Conservation (phyloP, 2,113 vertebrate species). For the Leptobrachium ailaonicum region DNA sequence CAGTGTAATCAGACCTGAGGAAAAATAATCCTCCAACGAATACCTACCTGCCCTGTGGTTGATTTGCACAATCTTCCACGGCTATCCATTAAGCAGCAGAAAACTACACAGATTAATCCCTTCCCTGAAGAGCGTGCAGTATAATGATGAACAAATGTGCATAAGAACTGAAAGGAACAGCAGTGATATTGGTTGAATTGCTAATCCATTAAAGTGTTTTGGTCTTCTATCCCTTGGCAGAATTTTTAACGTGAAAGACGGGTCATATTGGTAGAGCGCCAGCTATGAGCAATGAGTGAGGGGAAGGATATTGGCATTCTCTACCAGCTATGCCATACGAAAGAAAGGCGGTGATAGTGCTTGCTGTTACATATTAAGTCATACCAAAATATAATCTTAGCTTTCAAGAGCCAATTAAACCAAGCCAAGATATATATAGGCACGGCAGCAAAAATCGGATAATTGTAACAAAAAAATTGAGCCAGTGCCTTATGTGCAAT, state of each 20-base stretch:
- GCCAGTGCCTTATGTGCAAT: too few species aligned
- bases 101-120: constrained; percentile 11
- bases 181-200: constrained; percentile 8
- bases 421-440: too few species aligned
- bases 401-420: too few species aligned
- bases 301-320: neutral
- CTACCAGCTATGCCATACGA: neutral
- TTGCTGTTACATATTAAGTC: neutral
- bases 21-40: constrained; percentile 4
- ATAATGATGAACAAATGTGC: constrained; percentile 7
- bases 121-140: constrained; percentile 2
- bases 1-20: neutral
- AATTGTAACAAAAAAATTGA: too few species aligned
- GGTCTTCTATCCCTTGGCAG: neutral
- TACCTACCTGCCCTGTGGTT: constrained; percentile 4
- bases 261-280: neutral
- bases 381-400: too few species aligned
- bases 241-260: neutral
- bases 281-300: neutral
- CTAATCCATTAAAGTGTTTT: constrained; percentile 2
- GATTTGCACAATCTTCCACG: neutral
- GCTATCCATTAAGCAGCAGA: neutral
- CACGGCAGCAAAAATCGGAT: too few species aligned
- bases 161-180: neutral
- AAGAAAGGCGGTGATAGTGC: neutral